Evolutionary conservation across 1,140 invertebrate species (phyloP).

Genomic region (Protaetia brevitarsis): DNA sequence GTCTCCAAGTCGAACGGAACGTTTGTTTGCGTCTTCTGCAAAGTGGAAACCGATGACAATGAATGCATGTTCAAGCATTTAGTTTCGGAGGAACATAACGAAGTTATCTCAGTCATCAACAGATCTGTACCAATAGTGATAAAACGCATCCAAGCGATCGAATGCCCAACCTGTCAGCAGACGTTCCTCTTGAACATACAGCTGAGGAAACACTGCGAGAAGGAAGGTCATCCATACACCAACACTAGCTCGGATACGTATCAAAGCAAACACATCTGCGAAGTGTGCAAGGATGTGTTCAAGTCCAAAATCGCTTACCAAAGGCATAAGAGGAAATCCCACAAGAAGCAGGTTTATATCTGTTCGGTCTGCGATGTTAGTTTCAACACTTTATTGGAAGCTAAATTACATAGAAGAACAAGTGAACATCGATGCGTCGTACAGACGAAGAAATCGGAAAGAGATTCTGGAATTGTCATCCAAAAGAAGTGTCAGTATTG

Average conservation of each 20-base stretch:
- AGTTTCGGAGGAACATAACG: slow-evolving; percentile 61
- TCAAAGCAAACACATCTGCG: slow-evolving; percentile 61
- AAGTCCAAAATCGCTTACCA: slow-evolving; percentile 63
- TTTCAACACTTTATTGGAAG: slow-evolving; percentile 60
- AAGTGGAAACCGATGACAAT: slow-evolving; percentile 64
- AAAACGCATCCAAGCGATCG: slow-evolving; percentile 60
- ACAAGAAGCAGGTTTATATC: slow-evolving; percentile 59
- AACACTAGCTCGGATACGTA: slow-evolving; percentile 58
- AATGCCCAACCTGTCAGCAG: slow-evolving; percentile 60
- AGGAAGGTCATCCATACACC: slow-evolving; percentile 52
- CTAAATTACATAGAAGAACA: slow-evolving; percentile 64
- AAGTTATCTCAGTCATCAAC: slow-evolving; percentile 70
- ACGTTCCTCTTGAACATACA: slow-evolving; percentile 69
- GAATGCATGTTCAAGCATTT: slow-evolving; percentile 69
- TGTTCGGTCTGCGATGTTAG: slow-evolving; percentile 65
- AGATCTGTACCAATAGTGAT: slow-evolving; percentile 77
- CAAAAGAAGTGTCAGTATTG: slow-evolving; percentile 62
- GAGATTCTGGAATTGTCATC: slow-evolving; percentile 35
- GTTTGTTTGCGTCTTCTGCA: slow-evolving; percentile 74
- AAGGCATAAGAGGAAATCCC: slow-evolving; percentile 58
- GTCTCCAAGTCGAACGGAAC: slow-evolving; percentile 50
- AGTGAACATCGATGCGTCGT: slow-evolving; percentile 58
- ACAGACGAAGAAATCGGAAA: slow-evolving; percentile 46
- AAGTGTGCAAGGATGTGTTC: slow-evolving; percentile 56
- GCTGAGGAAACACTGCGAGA: slow-evolving; percentile 60